Conservation (phyloP, 2,113 vertebrate species). For the Micromys minutus region DNA sequence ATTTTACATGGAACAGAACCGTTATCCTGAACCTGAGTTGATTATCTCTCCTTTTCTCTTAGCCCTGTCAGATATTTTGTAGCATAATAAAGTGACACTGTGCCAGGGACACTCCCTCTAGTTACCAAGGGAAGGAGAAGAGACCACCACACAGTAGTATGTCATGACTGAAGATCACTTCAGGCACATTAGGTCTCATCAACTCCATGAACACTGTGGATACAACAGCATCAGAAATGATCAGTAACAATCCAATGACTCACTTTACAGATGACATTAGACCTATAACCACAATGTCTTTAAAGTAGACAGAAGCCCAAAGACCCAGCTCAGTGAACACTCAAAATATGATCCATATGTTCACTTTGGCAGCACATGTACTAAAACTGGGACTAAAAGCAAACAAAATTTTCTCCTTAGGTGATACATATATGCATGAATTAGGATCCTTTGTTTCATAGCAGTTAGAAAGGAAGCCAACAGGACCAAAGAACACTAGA, state of each 20-base stretch:
- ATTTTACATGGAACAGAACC: background rate
- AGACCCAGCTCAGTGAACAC: background rate
- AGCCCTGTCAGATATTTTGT: slow-evolving; percentile 18
- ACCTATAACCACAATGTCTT: background rate
- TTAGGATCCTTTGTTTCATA: slow-evolving; percentile 20
- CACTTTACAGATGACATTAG: slow-evolving; percentile 92
- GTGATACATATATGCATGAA: background rate
- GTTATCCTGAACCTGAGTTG: background rate
- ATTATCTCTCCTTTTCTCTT: background rate
- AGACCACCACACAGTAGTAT: slow-evolving; percentile 92
- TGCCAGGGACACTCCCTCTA: slow-evolving; percentile 89
- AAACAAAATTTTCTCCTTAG: slow-evolving; percentile 15
- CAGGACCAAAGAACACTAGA: background rate
- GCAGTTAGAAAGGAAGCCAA: slow-evolving; percentile 12
- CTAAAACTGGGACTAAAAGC: background rate
- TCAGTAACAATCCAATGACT: slow-evolving; percentile 85
- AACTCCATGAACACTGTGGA: slow-evolving; percentile 90
- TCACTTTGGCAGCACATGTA: background rate
- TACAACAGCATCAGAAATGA: slow-evolving; percentile 90
- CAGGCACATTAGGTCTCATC: slow-evolving; percentile 91
- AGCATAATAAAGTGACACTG: background rate
- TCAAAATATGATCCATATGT: background rate
- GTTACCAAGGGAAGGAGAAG: slow-evolving; percentile 90
- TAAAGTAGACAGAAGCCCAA: background rate
- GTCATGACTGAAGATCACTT: slow-evolving; percentile 91